Evolutionary conservation across 2,113 vertebrate species (phyloP).

Genomic region (Gallinago paraguaiae): DNA sequence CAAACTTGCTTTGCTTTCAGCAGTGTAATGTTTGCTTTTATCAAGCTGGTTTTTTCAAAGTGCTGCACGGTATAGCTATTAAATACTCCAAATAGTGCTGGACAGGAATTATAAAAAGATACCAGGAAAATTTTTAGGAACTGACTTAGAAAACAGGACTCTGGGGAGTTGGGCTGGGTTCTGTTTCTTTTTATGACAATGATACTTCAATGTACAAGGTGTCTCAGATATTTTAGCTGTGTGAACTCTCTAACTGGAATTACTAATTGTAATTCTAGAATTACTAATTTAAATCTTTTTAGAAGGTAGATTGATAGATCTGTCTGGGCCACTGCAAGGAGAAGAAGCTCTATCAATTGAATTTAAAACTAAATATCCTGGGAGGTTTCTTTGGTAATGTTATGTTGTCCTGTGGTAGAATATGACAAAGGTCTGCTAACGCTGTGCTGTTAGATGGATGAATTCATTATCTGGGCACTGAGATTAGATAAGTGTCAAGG

Average conservation of each 20-base stretch:
- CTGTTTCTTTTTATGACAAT: background rate
- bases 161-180: background rate
- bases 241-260: background rate
- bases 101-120: background rate
- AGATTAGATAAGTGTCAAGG: background rate
- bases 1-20: background rate
- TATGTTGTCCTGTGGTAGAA: background rate
- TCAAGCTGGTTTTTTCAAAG: background rate
- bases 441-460: background rate
- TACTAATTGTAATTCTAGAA: background rate
- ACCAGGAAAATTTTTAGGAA: background rate
- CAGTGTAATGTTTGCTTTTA: background rate
- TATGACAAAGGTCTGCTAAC: background rate
- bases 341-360: background rate
- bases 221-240: background rate
- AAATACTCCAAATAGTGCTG: background rate
- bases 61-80: background rate
- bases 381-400: background rate
- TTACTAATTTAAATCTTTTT: background rate
- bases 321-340: background rate
- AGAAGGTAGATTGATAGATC: background rate
- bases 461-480: background rate
- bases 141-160: background rate
- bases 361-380: background rate
- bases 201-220: background rate